Base-by-base conservation (phyloP, 1,140 invertebrate species). In the Phortica variegata region DNA sequence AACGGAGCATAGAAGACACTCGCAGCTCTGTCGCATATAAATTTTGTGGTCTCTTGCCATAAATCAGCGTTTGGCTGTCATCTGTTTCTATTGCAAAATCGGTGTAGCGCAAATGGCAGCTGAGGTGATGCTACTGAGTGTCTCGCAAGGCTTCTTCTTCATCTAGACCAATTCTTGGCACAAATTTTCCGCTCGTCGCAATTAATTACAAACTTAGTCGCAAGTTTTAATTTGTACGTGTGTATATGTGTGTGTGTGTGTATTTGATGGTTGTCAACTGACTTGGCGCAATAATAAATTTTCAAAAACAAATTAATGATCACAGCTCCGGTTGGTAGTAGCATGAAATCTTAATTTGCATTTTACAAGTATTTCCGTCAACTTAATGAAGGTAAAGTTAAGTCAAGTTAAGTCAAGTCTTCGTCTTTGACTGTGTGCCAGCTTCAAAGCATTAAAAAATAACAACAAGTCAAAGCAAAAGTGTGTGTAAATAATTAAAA, bases 31-130 rank as follows among this genome's bases (percentile, higher is more conserved):
- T 53, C 52, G 52, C 65, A 69, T 65, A 70, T 70, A 70, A 70
- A 70, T 70, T 70, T 55, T 69, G 66, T 47, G 61, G 66, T 65
- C 52, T 60, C 21, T 55, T 59, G 65, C 52, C 51, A 70, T 70
- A 70, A 70, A 70, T 70, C 66, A 70, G 66, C 60, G 65, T 70
- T 70, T 65, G 66, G 57, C 66, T 70, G 66, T 70, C 66, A 60
- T 54, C 56, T 58, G 48, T 62, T 60, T n/a, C n/a, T n/a, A n/a
- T 58, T 60, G 60, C 65, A 41, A n/a, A n/a, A n/a, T n/a, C n/a
- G n/a, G n/a, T n/a, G n/a, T n/a, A 52, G 47, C 60, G 62, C 56
- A 65, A 65, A 68, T 65, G 62, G 63, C 56, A 65, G 55, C 37
- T 43, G 40, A 29, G 26, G 6, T 12, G 6, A 29, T 23, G 21